Evolutionary conservation across 2,113 vertebrate genomes (phyloP), one percentile per base, ranked within the genome.

Genomic region (Scomber japonicus): DNA sequence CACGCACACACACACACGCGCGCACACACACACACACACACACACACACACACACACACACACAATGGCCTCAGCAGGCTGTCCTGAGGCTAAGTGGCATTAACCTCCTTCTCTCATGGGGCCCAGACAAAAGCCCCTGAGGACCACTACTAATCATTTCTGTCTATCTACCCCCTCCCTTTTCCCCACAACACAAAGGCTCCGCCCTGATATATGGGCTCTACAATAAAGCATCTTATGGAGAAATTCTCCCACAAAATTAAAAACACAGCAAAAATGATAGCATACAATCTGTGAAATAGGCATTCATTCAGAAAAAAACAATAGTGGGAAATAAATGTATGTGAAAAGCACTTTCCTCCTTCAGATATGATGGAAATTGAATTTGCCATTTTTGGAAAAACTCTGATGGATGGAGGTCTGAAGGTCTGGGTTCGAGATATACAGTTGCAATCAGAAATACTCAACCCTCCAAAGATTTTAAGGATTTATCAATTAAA

Each of bases 21-120:
- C 69, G 35, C 66, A 56, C 69, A 51, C 57, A 62, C 60, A 30
- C 19, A 44, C 69, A 46, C 54, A 46, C 49, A 61, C 55, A 67
- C 54, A 57, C 66, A 56, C 64, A 24, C 68, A 49, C 63, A 27
- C 68, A 49, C 59, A 77, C 11, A 75, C 30, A 85, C 75, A 57
- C 75, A 84, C 62, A 77, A 75, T 21, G 11, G 60, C 62, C 70
- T 67, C 54, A 19, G 69, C 64, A 50, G 74, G 80, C 85, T 75
- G 79, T 88, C 93, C 91, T 75, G 68, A 81, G 93, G 94, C 93
- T 93, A 94, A 94, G 94, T 94, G 92, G 90, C 91, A 66, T 94
- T 95, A 94, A 94, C 93, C 93, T 92, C 81, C 64, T 90, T 91
- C 71, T 82, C 93, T 94, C 93, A 73, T 85, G 93, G 93, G 94